phyloP scores from a whole-genome alignment of 2,797 vertebrate species.

The Ptychadena robeensis region DNA sequence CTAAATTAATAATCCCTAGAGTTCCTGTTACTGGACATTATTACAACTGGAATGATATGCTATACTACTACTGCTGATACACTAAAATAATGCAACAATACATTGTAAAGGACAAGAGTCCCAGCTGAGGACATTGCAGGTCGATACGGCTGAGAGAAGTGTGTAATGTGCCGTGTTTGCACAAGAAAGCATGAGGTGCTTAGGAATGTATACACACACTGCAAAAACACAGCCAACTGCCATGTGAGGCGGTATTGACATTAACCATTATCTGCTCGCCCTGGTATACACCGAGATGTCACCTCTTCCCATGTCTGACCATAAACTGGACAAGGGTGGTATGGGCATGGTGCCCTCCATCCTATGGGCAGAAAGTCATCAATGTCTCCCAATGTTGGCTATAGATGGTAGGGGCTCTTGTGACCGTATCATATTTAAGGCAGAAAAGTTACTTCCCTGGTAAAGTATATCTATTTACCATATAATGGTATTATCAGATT shows the following conservation, averaged over 20 bases:
- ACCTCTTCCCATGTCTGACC: not conserved
- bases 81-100: not conserved
- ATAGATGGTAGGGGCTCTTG: too few species aligned
- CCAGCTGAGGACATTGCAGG: not conserved
- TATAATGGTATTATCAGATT: too few species aligned
- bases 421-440: too few species aligned
- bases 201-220: slow-evolving; percentile 55
- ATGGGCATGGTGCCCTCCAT: not conserved
- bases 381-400: too few species aligned
- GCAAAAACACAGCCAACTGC: slow-evolving; percentile 26
- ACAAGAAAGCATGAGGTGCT: slow-evolving; percentile 51
- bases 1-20: too few species aligned
- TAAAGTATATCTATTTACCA: too few species aligned
- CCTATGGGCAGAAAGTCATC: not conserved
- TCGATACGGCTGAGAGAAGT: slow-evolving; percentile 9
- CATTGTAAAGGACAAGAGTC: not conserved
- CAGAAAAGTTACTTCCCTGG: too few species aligned
- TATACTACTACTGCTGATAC: not conserved
- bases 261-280: slow-evolving; percentile 5
- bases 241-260: not conserved
- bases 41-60: not conserved
- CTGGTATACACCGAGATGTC: not conserved
- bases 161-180: slow-evolving; percentile 34
- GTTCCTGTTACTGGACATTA: too few species aligned
- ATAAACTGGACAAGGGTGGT: not conserved